Evolutionary conservation across 2,113 vertebrate species (phyloP), one percentile per base, ranked within the genome.

Genomic region (Heterotilapia buettikoferi): DNA sequence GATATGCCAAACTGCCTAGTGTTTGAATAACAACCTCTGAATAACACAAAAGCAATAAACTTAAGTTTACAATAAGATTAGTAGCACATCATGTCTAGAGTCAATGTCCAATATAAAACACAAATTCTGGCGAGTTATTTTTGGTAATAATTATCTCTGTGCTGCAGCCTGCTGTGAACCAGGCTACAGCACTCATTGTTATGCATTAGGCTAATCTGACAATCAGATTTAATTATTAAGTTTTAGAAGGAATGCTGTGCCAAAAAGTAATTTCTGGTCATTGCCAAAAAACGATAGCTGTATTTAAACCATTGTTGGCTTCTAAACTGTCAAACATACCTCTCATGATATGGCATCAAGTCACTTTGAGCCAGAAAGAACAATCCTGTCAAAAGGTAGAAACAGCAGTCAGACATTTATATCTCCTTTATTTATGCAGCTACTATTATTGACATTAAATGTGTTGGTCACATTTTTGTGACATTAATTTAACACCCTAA

Each of bases 91-190:
- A 57, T 29, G 24, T 57, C 24, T 29, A 59, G 14, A 59, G 57
- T 16, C 57, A 59, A 59, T 0, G 7, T 59, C 56, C 0, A 3
- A 6, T 1, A 18, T 59, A 59, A 59, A 59, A 31, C 7, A 59
- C 26, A 59, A 59, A 31, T 59, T 59, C 26, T 59, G 57, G 26
- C 5, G 14, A 29, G 57, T 59, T 18, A 31, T 1, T 59, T 59
- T 31, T 59, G 5, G 2, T 2, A 59, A 31, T 59, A 26, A 59
- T 29, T 0, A 0, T 59, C 7, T 18, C 14, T 59, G 57, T 59
- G 0, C 57, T 0, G 56, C 56, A 59, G 26, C 57, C 1, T 59
- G 57, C 57, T 59, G 57, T 59, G 14, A 1, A 61, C 1, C 57
- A 61, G 57, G 57, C 26, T 61, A 31, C 26, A 61, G 26, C 57